Percentiles rank a stretch among this genome's conserved stretches.
phyloP scores from a whole-genome alignment of 2,888 invertebrate species.

The Lumbricus terrestris region DNA sequence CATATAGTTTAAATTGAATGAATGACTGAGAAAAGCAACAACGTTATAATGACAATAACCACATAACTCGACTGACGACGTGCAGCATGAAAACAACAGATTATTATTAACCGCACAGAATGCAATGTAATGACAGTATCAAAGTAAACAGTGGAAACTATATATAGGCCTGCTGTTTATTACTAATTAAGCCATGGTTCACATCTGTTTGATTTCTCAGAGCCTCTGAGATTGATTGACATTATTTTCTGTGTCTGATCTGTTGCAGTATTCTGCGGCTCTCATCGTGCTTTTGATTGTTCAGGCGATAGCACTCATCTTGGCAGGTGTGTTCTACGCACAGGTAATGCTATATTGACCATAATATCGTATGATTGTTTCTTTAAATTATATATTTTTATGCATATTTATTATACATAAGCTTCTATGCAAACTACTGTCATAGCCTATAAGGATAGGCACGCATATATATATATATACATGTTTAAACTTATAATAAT shows the following conservation, averaged over 20 bases:
- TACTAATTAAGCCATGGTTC: no score
- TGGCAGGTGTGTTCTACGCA: conserved; percentile 13
- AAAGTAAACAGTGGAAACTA: neutral
- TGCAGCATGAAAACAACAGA: neutral
- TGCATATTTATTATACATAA: no score
- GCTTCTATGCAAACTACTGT: no score
- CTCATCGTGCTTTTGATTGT: neutral
- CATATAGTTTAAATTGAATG: no score
- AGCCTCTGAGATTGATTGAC: neutral
- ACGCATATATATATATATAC: neutral
- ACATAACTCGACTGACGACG: no score
- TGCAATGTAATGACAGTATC: neutral
- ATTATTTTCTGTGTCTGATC: neutral
- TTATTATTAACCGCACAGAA: no score
- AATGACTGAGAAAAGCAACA: no score
- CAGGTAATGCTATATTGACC: neutral
- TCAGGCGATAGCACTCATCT: conserved; percentile 6
- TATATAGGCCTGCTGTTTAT: no score
- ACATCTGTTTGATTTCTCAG: neutral
- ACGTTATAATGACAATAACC: no score
- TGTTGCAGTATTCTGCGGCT: neutral
- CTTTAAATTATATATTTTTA: neutral
- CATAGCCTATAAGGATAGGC: neutral
- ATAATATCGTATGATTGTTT: neutral
- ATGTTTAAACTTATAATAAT: no score